phyloP scores from a whole-genome alignment of 2,888 invertebrate species.

The Phaonia tiefii region DNA sequence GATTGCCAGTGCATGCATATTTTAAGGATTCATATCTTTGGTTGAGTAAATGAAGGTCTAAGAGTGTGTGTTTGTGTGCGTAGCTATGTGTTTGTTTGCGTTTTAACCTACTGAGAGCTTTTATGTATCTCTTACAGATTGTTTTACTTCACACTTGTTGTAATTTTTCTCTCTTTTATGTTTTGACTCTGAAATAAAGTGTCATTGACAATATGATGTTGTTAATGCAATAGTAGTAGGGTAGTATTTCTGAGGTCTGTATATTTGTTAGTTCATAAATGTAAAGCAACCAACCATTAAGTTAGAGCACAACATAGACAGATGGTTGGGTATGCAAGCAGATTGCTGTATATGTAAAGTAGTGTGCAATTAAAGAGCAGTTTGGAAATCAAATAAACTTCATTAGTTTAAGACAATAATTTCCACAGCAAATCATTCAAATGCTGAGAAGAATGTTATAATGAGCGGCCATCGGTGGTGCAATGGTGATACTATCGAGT shows the following conservation, averaged over 20 bases:
- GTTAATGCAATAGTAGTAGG: not conserved
- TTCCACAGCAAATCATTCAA: no score
- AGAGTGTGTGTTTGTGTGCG: no score
- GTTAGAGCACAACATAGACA: not conserved
- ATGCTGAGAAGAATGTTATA: no score
- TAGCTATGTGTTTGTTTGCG: conserved; percentile 21
- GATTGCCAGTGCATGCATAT: not conserved
- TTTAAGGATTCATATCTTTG: not conserved
- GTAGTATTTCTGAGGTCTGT: not conserved
- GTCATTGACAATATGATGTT: conserved; percentile 2
- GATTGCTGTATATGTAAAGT: no score
- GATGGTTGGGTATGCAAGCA: no score
- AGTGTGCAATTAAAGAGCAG: no score
- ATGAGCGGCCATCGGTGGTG: no score
- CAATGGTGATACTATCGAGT: no score
- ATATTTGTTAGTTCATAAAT: not conserved
- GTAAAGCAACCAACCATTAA: conserved; percentile 21
- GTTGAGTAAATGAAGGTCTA: no score
- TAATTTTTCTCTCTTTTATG: not conserved
- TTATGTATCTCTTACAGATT: not conserved
- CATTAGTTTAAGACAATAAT: no score
- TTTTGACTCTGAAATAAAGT: not conserved
- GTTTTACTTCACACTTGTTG: no score
- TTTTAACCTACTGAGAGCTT: conserved; percentile 18
- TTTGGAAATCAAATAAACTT: no score